Conservation (phyloP, 2,888 invertebrate genomes). For the Himalopsyche kuldschensis region DNA sequence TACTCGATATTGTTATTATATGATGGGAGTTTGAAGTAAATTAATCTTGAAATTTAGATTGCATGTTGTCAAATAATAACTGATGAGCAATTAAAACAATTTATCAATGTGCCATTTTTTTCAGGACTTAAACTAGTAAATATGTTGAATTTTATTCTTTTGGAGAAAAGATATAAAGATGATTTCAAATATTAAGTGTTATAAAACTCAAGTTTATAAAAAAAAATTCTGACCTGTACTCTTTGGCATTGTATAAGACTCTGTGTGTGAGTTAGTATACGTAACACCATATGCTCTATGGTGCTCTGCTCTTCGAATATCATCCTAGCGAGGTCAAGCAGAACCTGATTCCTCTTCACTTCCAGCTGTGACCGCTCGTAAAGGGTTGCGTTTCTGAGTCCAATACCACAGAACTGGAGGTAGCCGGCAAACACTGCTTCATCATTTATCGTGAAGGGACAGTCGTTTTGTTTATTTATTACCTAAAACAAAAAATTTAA, state of each 20-base stretch:
- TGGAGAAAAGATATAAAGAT: too few species aligned
- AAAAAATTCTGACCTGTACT: conserved; percentile 82
- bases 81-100: too few species aligned
- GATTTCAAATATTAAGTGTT: too few species aligned
- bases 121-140: too few species aligned
- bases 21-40: background rate
- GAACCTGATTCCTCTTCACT: conserved; percentile 92
- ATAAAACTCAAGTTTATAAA: too few species aligned
- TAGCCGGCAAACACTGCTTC: conserved; percentile 91
- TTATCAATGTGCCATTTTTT: too few species aligned
- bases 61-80: too few species aligned
- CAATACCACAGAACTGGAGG: conserved; percentile 95
- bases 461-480: conserved; percentile 86
- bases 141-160: too few species aligned
- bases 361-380: conserved; percentile 94
- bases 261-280: conserved; percentile 92
- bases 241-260: conserved; percentile 92
- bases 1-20: too few species aligned
- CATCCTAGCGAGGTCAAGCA: conserved; percentile 92
- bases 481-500: conserved; percentile 63
- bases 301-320: conserved; percentile 97
- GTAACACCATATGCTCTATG: conserved; percentile 90
- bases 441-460: conserved; percentile 82
- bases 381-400: conserved; percentile 91
- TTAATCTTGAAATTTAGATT: background rate